Base-by-base conservation (phyloP, 1,140 invertebrate species). In the Armadillidium nasatum region DNA sequence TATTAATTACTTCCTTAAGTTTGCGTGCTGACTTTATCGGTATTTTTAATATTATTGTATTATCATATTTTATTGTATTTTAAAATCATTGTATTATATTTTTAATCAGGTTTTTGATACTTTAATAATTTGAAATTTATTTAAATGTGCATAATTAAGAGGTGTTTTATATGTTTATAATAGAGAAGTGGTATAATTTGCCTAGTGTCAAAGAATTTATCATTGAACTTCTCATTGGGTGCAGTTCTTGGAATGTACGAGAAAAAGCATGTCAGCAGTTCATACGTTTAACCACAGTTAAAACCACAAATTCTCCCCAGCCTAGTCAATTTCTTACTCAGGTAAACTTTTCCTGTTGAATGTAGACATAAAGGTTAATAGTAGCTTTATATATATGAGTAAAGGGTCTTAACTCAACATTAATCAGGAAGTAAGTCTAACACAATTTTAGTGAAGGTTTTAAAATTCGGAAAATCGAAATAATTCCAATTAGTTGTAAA, bases 221-320 rank as follows among this genome's bases (percentile, higher is more conserved):
- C 46, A 84, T 88, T 60, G 87, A 88, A 80, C 83, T 87, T n/a
- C 81, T 88, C 50, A 83, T 88, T n/a, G 85, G 86, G 10, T 87
- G 86, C 66, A 83, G 85, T 33, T 83, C 85, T 75, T 50, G 71
- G 45, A 84, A 84, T 68, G 86, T 88, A n/a, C 79, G 87, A 45
- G 82, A 83, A 66, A 83, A 83, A 75, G 86, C 87, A 7, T 82
- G 84, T 23, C 84, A 86, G 44, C 86, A 87, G 83, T 85, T 88
- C 72, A 84, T 83, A 54, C 82, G 82, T 15, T 83, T 87, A 15
- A 85, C 85, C 69, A 83, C 84, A 44, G 60, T 81, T 44, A 15
- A 46, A 50, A 81, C 80, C 7, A 33, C 69, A 43, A 44, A 71
- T 11, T 44, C 70, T 33, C 44, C 73, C 22, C 76, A 78, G n/a